phyloP scores from a whole-genome alignment of 2,797 vertebrate species.

The Gouania willdenowi region DNA sequence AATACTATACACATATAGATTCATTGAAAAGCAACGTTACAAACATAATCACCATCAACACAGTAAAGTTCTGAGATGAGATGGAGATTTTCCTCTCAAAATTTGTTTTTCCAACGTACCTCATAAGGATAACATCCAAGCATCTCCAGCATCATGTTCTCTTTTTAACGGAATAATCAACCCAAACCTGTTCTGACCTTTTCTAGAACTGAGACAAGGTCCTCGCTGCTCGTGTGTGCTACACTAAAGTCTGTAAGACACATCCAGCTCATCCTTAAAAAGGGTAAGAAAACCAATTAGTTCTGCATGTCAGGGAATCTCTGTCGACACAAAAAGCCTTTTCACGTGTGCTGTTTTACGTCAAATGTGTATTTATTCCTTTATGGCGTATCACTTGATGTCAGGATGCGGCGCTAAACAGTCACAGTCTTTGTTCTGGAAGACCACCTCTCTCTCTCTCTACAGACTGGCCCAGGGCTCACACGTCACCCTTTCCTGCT shows the following conservation, averaged over 20 bases:
- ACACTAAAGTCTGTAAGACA: conserved; percentile 12
- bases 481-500: conserved; percentile 73
- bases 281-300: conserved; percentile 80
- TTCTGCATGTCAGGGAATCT: conserved; percentile 81
- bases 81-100: no score
- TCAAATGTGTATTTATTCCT: conserved; percentile 81
- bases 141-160: conserved; percentile 84
- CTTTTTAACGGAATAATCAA: conserved; percentile 20
- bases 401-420: conserved; percentile 84
- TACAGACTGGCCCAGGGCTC: conserved; percentile 74
- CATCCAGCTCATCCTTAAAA: conserved; percentile 78
- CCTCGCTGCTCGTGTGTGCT: conserved; percentile 22
- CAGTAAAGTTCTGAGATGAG: no score
- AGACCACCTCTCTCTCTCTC: conserved; percentile 68
- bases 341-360: conserved; percentile 78
- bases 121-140: conserved; percentile 88
- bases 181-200: no score
- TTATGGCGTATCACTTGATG: conserved; percentile 80
- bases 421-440: conserved; percentile 81
- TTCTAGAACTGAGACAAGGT: no score
- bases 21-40: no score
- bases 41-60: no score
- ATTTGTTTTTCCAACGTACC: conserved; percentile 80
- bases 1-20: no score
- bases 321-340: conserved; percentile 76